Percentiles rank a stretch among this genome's conserved stretches.
Evolutionary conservation across 2,888 invertebrate species (phyloP).

Genomic region (Ochropacha duplaris): DNA sequence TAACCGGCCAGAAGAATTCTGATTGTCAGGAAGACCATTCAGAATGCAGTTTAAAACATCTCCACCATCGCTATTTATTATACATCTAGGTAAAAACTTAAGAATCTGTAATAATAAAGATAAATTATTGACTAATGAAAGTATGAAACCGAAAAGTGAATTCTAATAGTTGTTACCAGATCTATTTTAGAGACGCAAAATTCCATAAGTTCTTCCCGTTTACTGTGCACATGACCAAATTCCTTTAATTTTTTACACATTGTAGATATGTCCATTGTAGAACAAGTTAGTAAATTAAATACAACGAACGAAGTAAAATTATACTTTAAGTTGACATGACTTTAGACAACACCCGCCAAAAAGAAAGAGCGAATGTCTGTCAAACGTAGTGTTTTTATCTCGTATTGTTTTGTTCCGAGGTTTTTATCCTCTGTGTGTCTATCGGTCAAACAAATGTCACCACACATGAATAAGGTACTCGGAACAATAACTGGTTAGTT

Average conservation of each 20-base stretch:
- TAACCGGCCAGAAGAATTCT: conserved; percentile 25
- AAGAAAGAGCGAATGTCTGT: no score
- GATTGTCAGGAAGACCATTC: conserved; percentile 57
- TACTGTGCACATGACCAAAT: conserved; percentile 54
- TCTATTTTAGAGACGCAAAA: conserved; percentile 56
- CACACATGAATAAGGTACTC: no score
- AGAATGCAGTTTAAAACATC: conserved; percentile 61
- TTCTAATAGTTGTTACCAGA: conserved; percentile 38
- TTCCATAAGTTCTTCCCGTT: conserved; percentile 57
- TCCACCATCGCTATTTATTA: conserved; percentile 63
- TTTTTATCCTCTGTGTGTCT: no score
- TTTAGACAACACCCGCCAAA: no score
- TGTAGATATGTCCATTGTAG: conserved; percentile 44
- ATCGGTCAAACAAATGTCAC: no score
- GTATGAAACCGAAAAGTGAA: background rate
- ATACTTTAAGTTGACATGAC: no score
- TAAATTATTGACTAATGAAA: conserved; percentile 3
- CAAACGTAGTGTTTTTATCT: no score
- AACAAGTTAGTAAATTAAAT: background rate
- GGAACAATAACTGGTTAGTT: no score
- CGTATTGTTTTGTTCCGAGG: no score
- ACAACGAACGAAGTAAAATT: no score
- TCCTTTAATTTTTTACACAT: conserved; percentile 56
- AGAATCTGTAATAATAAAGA: conserved; percentile 48
- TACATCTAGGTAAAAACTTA: conserved; percentile 51